Percentiles rank a stretch among this genome's conserved stretches.
These are phyloP conservation scores for Philopotamus ludificatus DNA, from an alignment of 1,140 invertebrate species.

Conservation along the genomic window DNA sequence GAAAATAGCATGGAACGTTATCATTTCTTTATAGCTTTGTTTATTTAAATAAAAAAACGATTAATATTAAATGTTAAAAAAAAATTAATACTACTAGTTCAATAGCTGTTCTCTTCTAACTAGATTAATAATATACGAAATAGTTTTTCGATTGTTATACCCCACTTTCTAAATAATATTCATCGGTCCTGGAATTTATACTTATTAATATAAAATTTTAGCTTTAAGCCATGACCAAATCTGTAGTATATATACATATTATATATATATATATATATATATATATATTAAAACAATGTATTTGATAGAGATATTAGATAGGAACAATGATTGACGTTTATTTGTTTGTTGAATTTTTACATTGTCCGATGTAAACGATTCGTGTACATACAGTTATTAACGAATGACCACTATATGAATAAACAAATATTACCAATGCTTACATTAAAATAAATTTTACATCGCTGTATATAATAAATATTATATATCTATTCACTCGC, in stretches of 20 bases:
- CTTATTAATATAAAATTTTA: slow-evolving; percentile 30
- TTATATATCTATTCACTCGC: slow-evolving; percentile 21
- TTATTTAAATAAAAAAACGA: slow-evolving; percentile 3
- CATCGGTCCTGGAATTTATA: slow-evolving; percentile 8
- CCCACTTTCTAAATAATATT: background rate
- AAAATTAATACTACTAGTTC: background rate
- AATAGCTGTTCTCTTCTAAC: slow-evolving; percentile 16
- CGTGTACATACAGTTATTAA: slow-evolving; percentile 10
- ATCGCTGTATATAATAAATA: slow-evolving; percentile 36
- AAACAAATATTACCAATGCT: slow-evolving; percentile 31
- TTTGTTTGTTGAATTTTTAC: slow-evolving; percentile 38
- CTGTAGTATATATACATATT: slow-evolving; percentile 34
- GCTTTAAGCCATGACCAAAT: slow-evolving; percentile 41
- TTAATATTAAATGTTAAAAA: too few relatives aligned
- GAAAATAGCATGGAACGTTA: too few relatives aligned
- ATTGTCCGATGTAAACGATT: slow-evolving; percentile 30
- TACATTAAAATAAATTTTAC: slow-evolving; percentile 31
- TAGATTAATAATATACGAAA: slow-evolving; percentile 10
- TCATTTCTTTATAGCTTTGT: slow-evolving; percentile 12
- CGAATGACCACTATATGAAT: slow-evolving; percentile 38
- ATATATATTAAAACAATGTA: background rate
- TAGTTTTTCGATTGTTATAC: slow-evolving; percentile 8
- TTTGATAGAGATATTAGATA: background rate
- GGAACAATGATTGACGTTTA: slow-evolving; percentile 27
- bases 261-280: background rate